phyloP scores from a whole-genome alignment of 2,113 vertebrate species.

The Nothobranchius furzeri region DNA sequence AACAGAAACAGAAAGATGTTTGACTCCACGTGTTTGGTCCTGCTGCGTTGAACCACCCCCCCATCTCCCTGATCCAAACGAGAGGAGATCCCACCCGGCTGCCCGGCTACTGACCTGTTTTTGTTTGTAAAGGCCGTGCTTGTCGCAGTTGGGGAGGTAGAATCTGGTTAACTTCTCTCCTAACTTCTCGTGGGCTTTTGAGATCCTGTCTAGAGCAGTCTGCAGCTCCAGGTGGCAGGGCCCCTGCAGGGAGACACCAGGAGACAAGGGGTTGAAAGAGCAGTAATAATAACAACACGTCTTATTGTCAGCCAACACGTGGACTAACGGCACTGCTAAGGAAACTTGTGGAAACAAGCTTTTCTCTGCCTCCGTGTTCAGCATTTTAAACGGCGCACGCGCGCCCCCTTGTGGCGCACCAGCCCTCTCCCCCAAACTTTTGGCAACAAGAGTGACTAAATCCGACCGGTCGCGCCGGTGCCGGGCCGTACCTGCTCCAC shows the following conservation, averaged over 20 bases:
- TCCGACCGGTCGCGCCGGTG: neutral
- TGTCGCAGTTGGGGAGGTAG: constrained; percentile 95
- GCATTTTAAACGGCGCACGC: constrained; percentile 26
- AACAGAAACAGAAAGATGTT: neutral
- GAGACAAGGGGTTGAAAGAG: constrained; percentile 13
- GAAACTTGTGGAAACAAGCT: constrained; percentile 30
- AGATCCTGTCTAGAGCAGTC: constrained; percentile 84
- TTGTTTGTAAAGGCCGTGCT: constrained; percentile 89
- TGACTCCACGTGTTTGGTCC: neutral
- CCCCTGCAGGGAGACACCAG: constrained; percentile 68
- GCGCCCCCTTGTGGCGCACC: constrained; percentile 66
- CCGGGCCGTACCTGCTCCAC: constrained; percentile 81
- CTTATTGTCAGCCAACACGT: constrained; percentile 23
- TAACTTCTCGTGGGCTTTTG: constrained; percentile 82
- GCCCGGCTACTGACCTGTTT: constrained; percentile 83
- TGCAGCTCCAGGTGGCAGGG: constrained; percentile 91
- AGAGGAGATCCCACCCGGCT: constrained; percentile 6
- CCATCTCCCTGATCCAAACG: neutral
- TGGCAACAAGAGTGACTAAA: constrained; percentile 2
- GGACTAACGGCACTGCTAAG: constrained; percentile 10
- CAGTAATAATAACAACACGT: neutral
- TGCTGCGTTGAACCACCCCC: too few species aligned
- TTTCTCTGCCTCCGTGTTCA: neutral
- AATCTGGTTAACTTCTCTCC: constrained; percentile 87
- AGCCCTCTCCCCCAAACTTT: constrained; percentile 54